A percentile compares a stretch with the other conserved stretches of the same genome.
Evolutionary conservation across 92 coral and sea anemone species (phyloP).

Genomic region (Chrysogorgia sp.): DNA sequence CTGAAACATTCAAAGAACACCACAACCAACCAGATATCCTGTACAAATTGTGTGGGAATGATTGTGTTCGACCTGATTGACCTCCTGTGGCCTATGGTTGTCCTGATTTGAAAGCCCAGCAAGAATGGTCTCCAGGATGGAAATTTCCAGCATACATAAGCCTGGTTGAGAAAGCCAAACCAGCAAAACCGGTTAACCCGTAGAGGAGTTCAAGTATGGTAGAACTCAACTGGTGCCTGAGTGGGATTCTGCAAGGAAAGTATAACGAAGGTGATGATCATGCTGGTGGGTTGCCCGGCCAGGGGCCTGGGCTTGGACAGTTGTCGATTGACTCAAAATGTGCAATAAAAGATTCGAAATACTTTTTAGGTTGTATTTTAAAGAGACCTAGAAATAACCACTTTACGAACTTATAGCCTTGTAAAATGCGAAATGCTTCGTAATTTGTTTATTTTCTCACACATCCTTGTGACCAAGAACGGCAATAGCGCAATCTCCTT

Average conservation of each 20-base stretch:
- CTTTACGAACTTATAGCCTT: too few species aligned
- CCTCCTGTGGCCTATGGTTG: slow-evolving; percentile 34
- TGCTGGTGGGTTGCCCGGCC: too few species aligned
- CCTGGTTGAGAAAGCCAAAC: slow-evolving; percentile 2
- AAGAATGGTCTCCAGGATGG: slow-evolving; percentile 28
- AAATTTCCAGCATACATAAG: slow-evolving; percentile 10
- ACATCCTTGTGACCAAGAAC: too few species aligned
- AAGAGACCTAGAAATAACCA: too few species aligned
- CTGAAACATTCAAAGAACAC: slow-evolving; percentile 31
- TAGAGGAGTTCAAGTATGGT: slow-evolving; percentile 5
- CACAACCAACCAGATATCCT: slow-evolving; percentile 17
- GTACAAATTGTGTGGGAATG: slow-evolving; percentile 23
- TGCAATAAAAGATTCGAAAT: too few species aligned
- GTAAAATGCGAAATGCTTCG: too few species aligned
- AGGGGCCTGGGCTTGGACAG: too few species aligned
- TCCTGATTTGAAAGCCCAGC: slow-evolving; percentile 21
- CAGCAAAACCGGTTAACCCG: slow-evolving; percentile 4
- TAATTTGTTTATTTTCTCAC: too few species aligned
- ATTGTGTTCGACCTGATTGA: not conserved
- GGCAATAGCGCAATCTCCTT: too few species aligned
- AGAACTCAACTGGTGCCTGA: not conserved
- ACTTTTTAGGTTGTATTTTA: too few species aligned
- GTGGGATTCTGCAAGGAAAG: slow-evolving; percentile 22
- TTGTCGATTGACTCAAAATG: too few species aligned
- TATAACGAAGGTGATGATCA: too few species aligned